Evolutionary conservation across 23 tunicate genomes (phyloP).

Genomic region (Trididemnum miniatum): DNA sequence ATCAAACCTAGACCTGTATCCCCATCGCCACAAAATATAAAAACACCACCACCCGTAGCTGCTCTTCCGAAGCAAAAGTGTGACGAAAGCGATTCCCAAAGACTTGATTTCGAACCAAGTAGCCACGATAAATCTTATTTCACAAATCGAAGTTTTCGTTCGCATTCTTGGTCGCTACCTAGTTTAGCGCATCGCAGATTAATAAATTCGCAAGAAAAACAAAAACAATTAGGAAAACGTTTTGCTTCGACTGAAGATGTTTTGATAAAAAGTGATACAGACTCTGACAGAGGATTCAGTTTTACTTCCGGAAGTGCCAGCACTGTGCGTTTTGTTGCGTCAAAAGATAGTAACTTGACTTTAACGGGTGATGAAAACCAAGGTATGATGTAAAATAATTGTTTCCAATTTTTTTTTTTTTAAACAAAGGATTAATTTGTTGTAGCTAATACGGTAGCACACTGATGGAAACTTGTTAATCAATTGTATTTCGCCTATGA

Average conservation of each 20-base stretch:
- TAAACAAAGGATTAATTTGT: too few species aligned
- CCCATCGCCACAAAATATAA: background rate
- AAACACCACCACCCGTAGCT: background rate
- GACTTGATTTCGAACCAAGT: background rate
- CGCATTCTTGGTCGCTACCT: constrained; percentile 42
- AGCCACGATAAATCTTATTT: background rate
- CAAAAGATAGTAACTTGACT: constrained; percentile 37
- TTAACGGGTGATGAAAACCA: background rate
- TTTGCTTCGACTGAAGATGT: constrained; percentile 21
- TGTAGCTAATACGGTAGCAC: too few species aligned
- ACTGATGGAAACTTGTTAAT: too few species aligned
- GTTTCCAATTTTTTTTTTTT: too few species aligned
- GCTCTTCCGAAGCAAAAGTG: background rate
- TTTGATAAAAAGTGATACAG: background rate
- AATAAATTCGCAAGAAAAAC: background rate
- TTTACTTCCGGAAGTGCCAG: constrained; percentile 72
- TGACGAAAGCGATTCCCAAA: background rate
- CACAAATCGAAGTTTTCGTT: constrained; percentile 16
- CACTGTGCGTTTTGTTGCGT: constrained; percentile 43
- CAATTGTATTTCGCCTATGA: too few species aligned
- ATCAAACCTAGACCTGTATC: background rate
- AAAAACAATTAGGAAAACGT: background rate
- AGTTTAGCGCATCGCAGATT: background rate
- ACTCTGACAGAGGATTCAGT: constrained; percentile 34
- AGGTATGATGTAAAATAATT: too few species aligned